Conservation (phyloP, 2,888 invertebrate genomes). For the Lepidochitona cinerea region DNA sequence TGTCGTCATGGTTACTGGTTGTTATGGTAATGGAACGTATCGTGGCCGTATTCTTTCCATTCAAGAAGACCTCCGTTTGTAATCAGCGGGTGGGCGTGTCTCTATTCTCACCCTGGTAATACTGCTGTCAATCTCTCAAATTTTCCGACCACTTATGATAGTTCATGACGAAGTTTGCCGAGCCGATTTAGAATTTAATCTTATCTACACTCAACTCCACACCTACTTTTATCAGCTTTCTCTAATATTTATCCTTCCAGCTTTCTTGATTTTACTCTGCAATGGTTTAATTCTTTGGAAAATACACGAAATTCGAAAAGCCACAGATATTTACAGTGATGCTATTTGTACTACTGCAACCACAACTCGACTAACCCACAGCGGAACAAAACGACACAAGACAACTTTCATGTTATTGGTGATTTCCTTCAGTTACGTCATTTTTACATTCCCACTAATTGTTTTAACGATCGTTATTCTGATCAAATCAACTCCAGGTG, state of each 20-base stretch:
- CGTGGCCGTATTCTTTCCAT: slow-evolving; percentile 36
- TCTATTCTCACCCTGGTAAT: slow-evolving; percentile 34
- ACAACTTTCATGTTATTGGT: slow-evolving; percentile 50
- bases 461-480: slow-evolving; percentile 33
- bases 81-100: slow-evolving; percentile 28
- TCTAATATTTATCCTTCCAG: slow-evolving; percentile 38
- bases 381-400: slow-evolving; percentile 30
- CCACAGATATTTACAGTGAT: slow-evolving; percentile 23
- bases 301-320: slow-evolving; percentile 28
- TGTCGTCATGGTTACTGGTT: slow-evolving; percentile 40
- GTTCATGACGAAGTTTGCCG: slow-evolving; percentile 24
- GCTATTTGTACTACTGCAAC: slow-evolving; percentile 26
- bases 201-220: slow-evolving; percentile 37
- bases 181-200: neutral
- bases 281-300: slow-evolving; percentile 40
- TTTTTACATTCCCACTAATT: slow-evolving; percentile 42
- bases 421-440: slow-evolving; percentile 47
- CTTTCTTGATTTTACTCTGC: slow-evolving; percentile 33
- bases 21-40: slow-evolving; percentile 39
- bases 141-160: slow-evolving; percentile 36
- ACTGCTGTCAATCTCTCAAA: slow-evolving; percentile 35
- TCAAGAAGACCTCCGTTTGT: slow-evolving; percentile 34
- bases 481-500: slow-evolving; percentile 20
- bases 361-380: slow-evolving; percentile 30
- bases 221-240: slow-evolving; percentile 42